phyloP scores from a whole-genome alignment of 2,888 invertebrate genomes.

The Holacanthella duospinosa region DNA sequence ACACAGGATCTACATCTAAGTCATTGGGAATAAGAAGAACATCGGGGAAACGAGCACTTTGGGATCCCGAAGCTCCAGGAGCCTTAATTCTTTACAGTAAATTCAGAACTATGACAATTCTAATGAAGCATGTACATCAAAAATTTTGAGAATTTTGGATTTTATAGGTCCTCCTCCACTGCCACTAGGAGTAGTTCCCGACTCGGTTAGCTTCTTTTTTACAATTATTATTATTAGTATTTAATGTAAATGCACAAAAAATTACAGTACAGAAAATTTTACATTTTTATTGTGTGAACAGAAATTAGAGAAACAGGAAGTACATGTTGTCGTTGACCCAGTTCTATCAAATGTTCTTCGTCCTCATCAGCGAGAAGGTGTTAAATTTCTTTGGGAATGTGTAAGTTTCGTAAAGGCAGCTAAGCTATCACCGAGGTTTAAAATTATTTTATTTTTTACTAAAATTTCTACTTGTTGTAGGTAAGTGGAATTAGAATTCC shows the following conservation, averaged over 20 bases:
- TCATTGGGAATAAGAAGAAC: slow-evolving; percentile 65
- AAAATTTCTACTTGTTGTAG: neutral
- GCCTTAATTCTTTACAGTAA: slow-evolving; percentile 67
- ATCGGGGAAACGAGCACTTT: slow-evolving; percentile 58
- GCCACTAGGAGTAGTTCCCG: slow-evolving; percentile 76
- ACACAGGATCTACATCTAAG: slow-evolving; percentile 60
- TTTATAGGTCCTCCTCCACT: slow-evolving; percentile 57
- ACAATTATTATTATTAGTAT: neutral
- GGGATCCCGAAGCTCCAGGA: slow-evolving; percentile 85
- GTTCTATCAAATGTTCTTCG: slow-evolving; percentile 74
- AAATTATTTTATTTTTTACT: neutral
- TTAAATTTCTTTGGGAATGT: slow-evolving; percentile 98
- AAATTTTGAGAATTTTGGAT: neutral
- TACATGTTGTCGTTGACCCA: slow-evolving; percentile 97
- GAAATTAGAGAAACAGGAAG: slow-evolving; percentile 51
- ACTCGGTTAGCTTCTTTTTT: slow-evolving; percentile 39
- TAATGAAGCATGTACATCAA: neutral
- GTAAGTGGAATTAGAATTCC: slow-evolving; percentile 73
- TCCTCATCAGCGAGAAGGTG: slow-evolving; percentile 98
- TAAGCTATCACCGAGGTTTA: neutral
- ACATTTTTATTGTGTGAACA: slow-evolving; percentile 37
- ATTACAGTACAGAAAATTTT: neutral
- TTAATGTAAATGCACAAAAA: too few species aligned
- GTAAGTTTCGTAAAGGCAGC: slow-evolving; percentile 48
- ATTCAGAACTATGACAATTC: neutral